phyloP scores from a whole-genome alignment of 2,888 invertebrate species.

The Macrosiphum euphorbiae region DNA sequence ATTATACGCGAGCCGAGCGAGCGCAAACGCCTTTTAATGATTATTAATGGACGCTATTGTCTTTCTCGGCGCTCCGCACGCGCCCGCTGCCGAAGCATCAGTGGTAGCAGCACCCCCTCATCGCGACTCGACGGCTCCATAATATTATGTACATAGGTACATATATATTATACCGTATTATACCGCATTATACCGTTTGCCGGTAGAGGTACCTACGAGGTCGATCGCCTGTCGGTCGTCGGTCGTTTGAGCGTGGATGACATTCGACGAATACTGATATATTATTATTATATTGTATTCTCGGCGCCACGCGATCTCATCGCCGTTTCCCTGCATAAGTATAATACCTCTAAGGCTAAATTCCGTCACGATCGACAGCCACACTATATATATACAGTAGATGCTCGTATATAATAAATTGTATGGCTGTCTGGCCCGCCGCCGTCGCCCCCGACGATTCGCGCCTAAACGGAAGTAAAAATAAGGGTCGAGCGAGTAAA shows the following conservation, averaged over 20 bases:
- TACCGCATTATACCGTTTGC: not conserved
- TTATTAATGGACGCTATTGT: conserved; percentile 64
- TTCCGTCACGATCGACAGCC: conserved; percentile 17
- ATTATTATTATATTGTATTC: conserved; percentile 25
- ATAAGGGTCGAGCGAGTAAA: not conserved
- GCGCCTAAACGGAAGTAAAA: not conserved
- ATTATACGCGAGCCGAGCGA: conserved; percentile 34
- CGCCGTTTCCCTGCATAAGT: not conserved
- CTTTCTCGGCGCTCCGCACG: conserved; percentile 9
- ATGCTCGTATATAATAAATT: not conserved
- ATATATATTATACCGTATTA: not conserved
- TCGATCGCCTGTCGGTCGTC: not conserved
- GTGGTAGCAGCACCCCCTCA: not conserved
- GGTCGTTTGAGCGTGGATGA: not conserved
- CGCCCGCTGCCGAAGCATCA: not conserved
- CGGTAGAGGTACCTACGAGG: not conserved
- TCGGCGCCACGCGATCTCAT: not conserved
- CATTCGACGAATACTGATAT: conserved; percentile 53
- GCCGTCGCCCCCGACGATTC: not conserved
- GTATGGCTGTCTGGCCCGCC: not conserved
- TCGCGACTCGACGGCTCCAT: not conserved
- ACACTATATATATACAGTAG: not conserved
- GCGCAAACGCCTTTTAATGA: conserved; percentile 58
- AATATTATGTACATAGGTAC: not conserved
- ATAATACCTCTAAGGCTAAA: not conserved